Evolutionary conservation across 2,888 invertebrate species (phyloP).

Genomic region (Fissipunctia ypsillon): DNA sequence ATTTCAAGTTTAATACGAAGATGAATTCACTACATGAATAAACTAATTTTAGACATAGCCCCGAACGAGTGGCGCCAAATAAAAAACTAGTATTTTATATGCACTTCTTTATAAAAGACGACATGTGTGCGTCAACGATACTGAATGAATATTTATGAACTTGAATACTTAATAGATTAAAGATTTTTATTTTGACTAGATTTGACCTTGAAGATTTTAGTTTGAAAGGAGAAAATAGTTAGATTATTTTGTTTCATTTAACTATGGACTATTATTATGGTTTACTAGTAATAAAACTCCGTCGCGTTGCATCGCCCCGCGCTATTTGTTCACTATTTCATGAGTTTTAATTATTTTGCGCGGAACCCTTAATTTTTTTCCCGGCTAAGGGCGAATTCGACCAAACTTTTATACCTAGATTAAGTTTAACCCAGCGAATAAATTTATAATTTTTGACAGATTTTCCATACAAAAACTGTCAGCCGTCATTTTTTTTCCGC

Average conservation of each 20-base stretch:
- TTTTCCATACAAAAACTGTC: too few relatives aligned
- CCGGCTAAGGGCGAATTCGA: too few relatives aligned
- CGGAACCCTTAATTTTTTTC: too few relatives aligned
- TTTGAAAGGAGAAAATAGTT: conserved; percentile 31
- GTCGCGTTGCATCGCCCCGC: too few relatives aligned
- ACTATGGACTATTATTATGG: too few relatives aligned
- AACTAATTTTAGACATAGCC: conserved; percentile 21
- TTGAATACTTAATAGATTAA: neutral
- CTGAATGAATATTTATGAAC: conserved; percentile 35
- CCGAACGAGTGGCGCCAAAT: conserved; percentile 32
- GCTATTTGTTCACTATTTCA: too few relatives aligned
- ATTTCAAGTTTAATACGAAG: neutral
- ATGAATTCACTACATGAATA: neutral
- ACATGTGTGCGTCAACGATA: conserved; percentile 11
- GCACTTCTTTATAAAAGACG: conserved; percentile 16
- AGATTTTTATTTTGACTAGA: neutral
- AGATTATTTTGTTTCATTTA: neutral
- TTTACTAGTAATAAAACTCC: too few relatives aligned
- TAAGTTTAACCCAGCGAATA: too few relatives aligned
- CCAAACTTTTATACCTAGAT: too few relatives aligned
- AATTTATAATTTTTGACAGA: too few relatives aligned
- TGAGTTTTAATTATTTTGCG: too few relatives aligned
- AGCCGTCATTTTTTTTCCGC: too few relatives aligned
- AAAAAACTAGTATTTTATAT: conserved; percentile 29
- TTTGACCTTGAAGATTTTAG: conserved; percentile 15